Conservation (phyloP, 92 coral and sea anemone species). For the Siderastrea siderea region DNA sequence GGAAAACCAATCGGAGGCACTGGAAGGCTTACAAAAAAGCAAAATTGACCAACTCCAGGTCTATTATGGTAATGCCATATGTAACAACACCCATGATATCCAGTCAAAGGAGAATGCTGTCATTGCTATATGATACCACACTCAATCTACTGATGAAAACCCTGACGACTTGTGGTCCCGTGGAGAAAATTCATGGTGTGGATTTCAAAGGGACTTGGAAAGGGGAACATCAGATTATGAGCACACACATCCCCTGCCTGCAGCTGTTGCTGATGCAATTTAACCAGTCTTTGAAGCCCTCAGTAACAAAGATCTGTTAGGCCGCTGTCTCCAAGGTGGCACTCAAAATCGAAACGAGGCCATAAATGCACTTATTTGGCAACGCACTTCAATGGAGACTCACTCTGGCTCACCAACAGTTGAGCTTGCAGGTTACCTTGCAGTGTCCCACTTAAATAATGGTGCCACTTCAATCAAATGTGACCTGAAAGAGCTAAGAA, state of each 20-base stretch:
- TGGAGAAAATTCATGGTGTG: slow-evolving; percentile 51
- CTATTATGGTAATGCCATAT: slow-evolving; percentile 67
- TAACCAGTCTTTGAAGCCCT: slow-evolving; percentile 17
- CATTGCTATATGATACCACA: slow-evolving; percentile 66
- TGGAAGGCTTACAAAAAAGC: no score
- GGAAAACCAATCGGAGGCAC: slow-evolving; percentile 59
- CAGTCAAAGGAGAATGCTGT: slow-evolving; percentile 55
- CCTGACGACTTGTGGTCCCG: slow-evolving; percentile 40
- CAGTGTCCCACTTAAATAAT: slow-evolving; percentile 28
- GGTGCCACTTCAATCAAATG: neutral
- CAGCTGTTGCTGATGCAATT: slow-evolving; percentile 10
- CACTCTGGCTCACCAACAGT: slow-evolving; percentile 38
- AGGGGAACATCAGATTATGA: slow-evolving; percentile 29
- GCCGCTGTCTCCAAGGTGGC: neutral
- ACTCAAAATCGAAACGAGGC: neutral
- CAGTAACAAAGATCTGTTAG: slow-evolving; percentile 1
- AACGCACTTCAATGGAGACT: slow-evolving; percentile 56
- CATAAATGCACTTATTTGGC: slow-evolving; percentile 56
- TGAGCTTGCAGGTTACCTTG: slow-evolving; percentile 33
- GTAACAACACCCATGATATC: slow-evolving; percentile 48
- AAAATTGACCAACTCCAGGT: slow-evolving; percentile 58
- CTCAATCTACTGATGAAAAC: slow-evolving; percentile 43
- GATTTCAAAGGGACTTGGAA: slow-evolving; percentile 40
- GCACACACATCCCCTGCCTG: slow-evolving; percentile 31
- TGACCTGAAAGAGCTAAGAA: slow-evolving; percentile 4